These are phyloP conservation scores for Gasterosteus aculeatus DNA, from an alignment of 2,113 vertebrate species.

Conservation along the genomic window DNA sequence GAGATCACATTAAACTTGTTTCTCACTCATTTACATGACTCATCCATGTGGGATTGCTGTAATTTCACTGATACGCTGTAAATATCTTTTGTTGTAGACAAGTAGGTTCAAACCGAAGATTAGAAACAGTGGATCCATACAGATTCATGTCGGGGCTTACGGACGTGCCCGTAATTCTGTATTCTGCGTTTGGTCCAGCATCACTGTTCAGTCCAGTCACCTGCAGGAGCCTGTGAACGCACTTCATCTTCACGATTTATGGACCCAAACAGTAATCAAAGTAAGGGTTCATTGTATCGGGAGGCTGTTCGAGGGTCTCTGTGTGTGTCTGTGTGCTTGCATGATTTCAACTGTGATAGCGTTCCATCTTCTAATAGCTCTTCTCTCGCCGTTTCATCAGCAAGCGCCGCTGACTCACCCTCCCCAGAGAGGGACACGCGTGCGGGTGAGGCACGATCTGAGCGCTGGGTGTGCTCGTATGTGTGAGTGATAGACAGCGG, in stretches of 20 bases:
- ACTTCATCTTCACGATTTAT: background rate
- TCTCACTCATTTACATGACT: background rate
- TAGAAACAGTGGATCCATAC: too few species aligned
- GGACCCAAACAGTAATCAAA: conserved; percentile 1
- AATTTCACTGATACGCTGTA: background rate
- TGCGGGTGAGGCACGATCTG: conserved; percentile 6
- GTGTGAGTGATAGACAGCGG: background rate
- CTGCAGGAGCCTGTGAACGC: background rate
- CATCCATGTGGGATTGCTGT: background rate
- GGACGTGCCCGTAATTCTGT: background rate
- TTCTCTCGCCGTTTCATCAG: background rate
- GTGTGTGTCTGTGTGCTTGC: background rate
- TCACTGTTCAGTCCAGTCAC: background rate
- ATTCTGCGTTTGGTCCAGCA: background rate
- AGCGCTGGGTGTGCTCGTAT: background rate
- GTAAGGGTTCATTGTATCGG: background rate
- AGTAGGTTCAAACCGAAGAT: too few species aligned
- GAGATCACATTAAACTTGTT: background rate
- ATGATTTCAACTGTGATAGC: conserved; percentile 6
- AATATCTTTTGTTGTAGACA: background rate
- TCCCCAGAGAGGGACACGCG: background rate
- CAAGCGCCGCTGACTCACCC: conserved; percentile 3
- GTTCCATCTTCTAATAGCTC: conserved; percentile 5
- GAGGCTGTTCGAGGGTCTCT: background rate
- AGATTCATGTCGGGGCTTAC: background rate